Evolutionary conservation across 2,888 invertebrate species (phyloP).

Genomic region (Melanchra persicariae): DNA sequence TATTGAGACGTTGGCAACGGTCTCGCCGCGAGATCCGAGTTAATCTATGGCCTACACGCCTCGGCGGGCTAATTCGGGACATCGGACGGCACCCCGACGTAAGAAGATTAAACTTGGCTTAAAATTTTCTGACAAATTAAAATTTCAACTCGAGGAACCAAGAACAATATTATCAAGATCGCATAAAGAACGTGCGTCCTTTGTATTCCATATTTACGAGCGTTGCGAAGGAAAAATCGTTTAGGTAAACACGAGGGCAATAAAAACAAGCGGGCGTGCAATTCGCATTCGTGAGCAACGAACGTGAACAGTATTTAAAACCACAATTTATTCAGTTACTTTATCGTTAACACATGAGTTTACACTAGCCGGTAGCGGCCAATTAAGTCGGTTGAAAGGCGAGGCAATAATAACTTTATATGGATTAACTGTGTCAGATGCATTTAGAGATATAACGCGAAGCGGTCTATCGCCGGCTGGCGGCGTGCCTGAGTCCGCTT

Average conservation of each 20-base stretch:
- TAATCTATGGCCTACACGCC: conserved; percentile 82
- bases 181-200: conserved; percentile 79
- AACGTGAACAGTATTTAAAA: conserved; percentile 81
- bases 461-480: conserved; percentile 79
- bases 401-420: conserved; percentile 87
- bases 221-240: conserved; percentile 80
- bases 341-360: conserved; percentile 84
- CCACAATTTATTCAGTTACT: conserved; percentile 83
- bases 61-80: conserved; percentile 79
- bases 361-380: conserved; percentile 84
- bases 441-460: conserved; percentile 81
- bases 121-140: conserved; percentile 82
- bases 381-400: conserved; percentile 86
- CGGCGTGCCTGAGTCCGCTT: conserved; percentile 74
- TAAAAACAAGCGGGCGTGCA: conserved; percentile 80
- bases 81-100: conserved; percentile 68
- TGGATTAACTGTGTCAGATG: conserved; percentile 87
- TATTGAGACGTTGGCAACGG: conserved; percentile 89
- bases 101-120: conserved; percentile 78
- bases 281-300: conserved; percentile 78
- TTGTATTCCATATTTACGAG: conserved; percentile 82
- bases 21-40: conserved; percentile 77
- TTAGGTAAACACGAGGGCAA: conserved; percentile 81
- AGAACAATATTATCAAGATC: conserved; percentile 83
- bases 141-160: conserved; percentile 78